Evolutionary conservation across 1,140 invertebrate genomes (phyloP), one percentile per base, ranked within the genome.

Genomic region (Tribolium madens): DNA sequence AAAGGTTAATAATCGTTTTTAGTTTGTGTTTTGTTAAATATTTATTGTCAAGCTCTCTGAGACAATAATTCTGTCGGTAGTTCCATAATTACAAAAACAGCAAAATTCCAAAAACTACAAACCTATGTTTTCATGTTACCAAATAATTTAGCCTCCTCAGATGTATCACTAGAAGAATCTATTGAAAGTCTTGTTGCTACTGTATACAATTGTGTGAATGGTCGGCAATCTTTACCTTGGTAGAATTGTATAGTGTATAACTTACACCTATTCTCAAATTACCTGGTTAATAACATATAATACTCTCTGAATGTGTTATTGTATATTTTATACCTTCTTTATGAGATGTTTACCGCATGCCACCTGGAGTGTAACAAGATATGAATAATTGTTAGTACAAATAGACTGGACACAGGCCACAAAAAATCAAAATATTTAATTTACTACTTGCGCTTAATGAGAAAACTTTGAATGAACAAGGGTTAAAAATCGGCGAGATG

Each of bases 221-320:
- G 73, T 48, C 60, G 77, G 72, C 60, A 60, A 13, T 75, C 46
- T 78, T 78, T 75, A 64, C 18, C 69, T 31, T 21, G 47, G 46
- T 33, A 26, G 12, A 71, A 48, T 68, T 78, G 52, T 68, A 76
- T 78, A 73, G 60, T 52, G 73, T 78, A 79, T 82, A 81, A 81
- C 79, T 81, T 82, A 81, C 81, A 81, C 78, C 79, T 81, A 79
- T 81, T 82, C 81, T 82, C 81, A 82, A 79, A 81, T 82, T 82
- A 82, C 81, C 78, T 78, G 78, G 78, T 81, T 82, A 82, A 82
- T 82, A 81, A 79, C 77, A 46, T 78, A 75, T 76, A 80, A 80
- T 81, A 71, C 79, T 73, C 31, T 31, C 76, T 77, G 73, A 77
- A 79, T 73, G 69, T 73, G 78, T 81, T 78, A 79, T 79, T 81